Conservation (phyloP, 2,888 invertebrate genomes). For the Pseudanteris insignis region DNA sequence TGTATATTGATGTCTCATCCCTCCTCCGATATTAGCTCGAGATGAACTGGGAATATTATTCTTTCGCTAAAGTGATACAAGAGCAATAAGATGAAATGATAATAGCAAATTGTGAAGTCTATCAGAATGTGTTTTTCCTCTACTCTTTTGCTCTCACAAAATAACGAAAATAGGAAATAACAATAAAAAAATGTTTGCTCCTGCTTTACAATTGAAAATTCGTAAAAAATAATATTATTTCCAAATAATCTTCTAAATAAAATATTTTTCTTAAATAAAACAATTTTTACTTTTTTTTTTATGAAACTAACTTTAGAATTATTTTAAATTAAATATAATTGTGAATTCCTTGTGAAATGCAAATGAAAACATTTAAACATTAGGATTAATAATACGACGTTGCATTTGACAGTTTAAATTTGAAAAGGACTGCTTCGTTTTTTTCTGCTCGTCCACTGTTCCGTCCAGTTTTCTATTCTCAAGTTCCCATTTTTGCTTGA, state of each 20-base stretch:
- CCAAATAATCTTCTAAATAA: too few relatives aligned
- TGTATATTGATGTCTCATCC: constrained; percentile 43
- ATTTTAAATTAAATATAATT: too few relatives aligned
- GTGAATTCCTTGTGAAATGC: too few relatives aligned
- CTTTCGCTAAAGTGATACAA: constrained; percentile 44
- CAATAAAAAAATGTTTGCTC: constrained; percentile 12
- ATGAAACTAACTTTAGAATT: too few relatives aligned
- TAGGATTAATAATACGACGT: too few relatives aligned
- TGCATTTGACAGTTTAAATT: too few relatives aligned
- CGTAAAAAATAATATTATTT: too few relatives aligned
- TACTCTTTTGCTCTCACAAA: constrained; percentile 4
- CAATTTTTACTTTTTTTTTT: too few relatives aligned
- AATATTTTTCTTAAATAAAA: not conserved
- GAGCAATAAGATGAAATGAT: constrained; percentile 45
- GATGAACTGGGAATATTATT: constrained; percentile 47
- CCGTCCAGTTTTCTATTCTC: constrained; percentile 8
- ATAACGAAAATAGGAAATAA: constrained; percentile 33
- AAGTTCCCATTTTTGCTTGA: constrained; percentile 6
- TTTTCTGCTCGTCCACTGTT: constrained; percentile 3
- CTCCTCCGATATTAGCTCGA: constrained; percentile 39
- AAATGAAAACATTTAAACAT: too few relatives aligned
- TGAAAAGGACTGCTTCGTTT: too few relatives aligned
- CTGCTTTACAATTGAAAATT: too few relatives aligned
- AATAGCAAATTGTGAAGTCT: constrained; percentile 35
- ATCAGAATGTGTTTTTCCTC: constrained; percentile 22